phyloP scores from a whole-genome alignment of 1,140 invertebrate genomes.

The Drosophila pandora region DNA sequence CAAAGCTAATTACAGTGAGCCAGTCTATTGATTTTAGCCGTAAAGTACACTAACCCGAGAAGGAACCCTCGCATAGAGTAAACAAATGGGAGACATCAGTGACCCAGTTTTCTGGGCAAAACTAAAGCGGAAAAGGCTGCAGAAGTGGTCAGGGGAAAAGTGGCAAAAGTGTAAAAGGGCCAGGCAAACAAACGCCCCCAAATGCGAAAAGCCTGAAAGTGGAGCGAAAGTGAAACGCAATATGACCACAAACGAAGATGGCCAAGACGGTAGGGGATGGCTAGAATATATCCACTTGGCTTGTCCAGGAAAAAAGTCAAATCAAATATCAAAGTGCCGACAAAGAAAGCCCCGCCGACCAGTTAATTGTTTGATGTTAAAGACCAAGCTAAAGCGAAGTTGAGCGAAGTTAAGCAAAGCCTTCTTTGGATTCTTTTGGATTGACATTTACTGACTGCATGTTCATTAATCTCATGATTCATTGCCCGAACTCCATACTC shows the following conservation, averaged over 20 bases:
- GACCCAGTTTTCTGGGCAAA: conserved; percentile 59
- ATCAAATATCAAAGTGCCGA: conserved; percentile 49
- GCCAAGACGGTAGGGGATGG: conserved; percentile 2
- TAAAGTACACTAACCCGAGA: conserved; percentile 66
- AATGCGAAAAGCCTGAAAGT: conserved; percentile 61
- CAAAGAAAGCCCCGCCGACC: conserved; percentile 15
- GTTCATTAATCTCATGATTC: conserved; percentile 72
- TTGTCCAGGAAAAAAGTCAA: conserved; percentile 23
- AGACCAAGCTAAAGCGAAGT: conserved; percentile 2
- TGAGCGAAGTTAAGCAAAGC: conserved; percentile 18
- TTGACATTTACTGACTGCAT: conserved; percentile 54
- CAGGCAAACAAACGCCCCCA: conserved; percentile 52
- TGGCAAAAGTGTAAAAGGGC: conserved; percentile 19
- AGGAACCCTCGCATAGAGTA: conserved; percentile 30
- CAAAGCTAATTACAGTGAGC: conserved; percentile 61
- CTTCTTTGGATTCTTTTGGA: conserved; percentile 50
- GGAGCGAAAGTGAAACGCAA: conserved; percentile 78
- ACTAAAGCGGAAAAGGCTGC: conserved; percentile 20
- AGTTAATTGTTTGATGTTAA: conserved; percentile 47
- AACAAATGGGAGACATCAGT: conserved; percentile 48
- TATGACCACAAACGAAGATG: conserved; percentile 67
- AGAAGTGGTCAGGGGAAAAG: conserved; percentile 2
- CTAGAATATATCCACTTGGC: not conserved
- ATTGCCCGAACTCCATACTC: conserved; percentile 20
- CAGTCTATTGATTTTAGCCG: conserved; percentile 58